A percentile compares a stretch with the other conserved stretches of the same genome.
Evolutionary conservation across 2,113 vertebrate species (phyloP).

Genomic region (Chrysochloris asiatica): DNA sequence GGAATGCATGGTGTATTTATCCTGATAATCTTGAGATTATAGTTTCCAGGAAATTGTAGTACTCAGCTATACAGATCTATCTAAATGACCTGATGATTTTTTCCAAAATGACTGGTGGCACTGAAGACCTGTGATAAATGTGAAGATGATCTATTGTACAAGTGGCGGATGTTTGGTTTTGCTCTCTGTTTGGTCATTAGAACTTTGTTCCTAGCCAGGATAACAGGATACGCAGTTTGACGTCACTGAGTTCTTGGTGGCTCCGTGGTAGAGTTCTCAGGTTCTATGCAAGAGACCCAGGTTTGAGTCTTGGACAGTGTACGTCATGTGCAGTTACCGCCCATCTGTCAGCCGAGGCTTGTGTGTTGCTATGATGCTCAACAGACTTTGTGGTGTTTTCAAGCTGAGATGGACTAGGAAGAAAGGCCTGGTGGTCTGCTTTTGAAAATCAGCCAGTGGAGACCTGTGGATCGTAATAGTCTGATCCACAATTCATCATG

Average conservation of each 20-base stretch:
- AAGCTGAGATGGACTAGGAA: background rate
- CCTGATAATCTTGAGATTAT: conserved; percentile 1
- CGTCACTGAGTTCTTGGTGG: background rate
- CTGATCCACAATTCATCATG: background rate
- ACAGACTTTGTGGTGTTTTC: background rate
- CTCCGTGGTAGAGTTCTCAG: background rate
- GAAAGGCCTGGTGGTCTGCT: background rate
- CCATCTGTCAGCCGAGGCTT: background rate
- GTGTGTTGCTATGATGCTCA: background rate
- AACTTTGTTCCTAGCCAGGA: conserved; percentile 27
- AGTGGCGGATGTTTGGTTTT: conserved; percentile 37
- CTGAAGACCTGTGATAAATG: background rate
- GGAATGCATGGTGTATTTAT: background rate
- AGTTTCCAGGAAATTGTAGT: background rate
- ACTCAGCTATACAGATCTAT: too few relatives aligned
- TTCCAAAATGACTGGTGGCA: background rate
- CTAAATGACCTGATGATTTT: background rate
- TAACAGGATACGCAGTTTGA: conserved; percentile 48
- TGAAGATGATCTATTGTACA: background rate
- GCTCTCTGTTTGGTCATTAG: conserved; percentile 35
- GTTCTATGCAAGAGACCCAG: background rate
- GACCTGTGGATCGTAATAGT: too few relatives aligned
- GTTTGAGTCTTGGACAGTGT: background rate
- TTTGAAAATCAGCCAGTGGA: background rate
- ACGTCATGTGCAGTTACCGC: background rate